Conservation (phyloP, 2,113 vertebrate genomes). For the Ciconia maguari region DNA sequence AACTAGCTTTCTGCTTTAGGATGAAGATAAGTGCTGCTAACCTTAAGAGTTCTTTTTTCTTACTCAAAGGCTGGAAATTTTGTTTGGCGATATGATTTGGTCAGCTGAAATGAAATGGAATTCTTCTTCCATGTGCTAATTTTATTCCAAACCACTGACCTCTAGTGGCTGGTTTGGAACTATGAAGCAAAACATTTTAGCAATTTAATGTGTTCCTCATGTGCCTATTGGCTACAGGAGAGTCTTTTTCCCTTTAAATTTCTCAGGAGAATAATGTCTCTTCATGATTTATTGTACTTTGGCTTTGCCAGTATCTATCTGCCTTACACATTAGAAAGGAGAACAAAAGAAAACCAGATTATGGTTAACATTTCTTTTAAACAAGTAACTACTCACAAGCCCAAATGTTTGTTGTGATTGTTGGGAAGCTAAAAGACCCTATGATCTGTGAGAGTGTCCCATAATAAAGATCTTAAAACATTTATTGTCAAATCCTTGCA, state of each 20-base stretch:
- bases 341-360: not conserved
- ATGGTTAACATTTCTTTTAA: not conserved
- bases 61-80: not conserved
- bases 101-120: not conserved
- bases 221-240: not conserved
- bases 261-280: not conserved
- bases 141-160: conserved; percentile 22
- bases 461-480: not conserved
- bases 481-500: not conserved
- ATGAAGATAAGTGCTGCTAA: not conserved
- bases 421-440: not conserved
- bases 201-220: not conserved
- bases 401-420: not conserved
- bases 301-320: not conserved
- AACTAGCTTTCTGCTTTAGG: not conserved
- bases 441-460: not conserved
- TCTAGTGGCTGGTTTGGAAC: conserved; percentile 24
- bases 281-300: not conserved
- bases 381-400: not conserved
- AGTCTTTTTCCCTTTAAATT: not conserved
- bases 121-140: not conserved
- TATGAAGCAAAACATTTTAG: not conserved
- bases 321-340: not conserved
- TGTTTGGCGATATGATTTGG: not conserved
- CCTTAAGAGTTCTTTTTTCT: not conserved